Evolutionary conservation across 1,140 invertebrate genomes (phyloP), one percentile per base, ranked within the genome.

Genomic region (Saccostrea echinata): DNA sequence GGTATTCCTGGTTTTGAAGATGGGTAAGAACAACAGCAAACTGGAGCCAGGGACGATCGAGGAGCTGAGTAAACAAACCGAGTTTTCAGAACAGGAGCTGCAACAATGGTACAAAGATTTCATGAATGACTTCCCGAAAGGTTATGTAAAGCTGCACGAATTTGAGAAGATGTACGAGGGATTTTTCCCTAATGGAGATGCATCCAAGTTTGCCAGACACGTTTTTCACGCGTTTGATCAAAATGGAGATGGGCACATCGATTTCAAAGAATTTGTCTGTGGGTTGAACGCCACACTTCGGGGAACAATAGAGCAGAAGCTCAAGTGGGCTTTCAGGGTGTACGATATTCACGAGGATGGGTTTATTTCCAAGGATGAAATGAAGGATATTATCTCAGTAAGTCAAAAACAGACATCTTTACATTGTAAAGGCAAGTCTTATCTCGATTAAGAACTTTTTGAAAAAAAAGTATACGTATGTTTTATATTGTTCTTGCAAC

Each of bases 261-360:
- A 93, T 84, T 94, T 94, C 68, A 84, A 91, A 52, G 93, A 94
- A 82, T 93, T 93, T 82, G 86, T 94, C 13, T 27, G 91, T 13
- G 93, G 91, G 13, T 33, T 94, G 3, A 91, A 90, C 84, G 87
- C 93, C 12, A 91, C 92, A 53, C 90, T 90, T 13, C 89, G 98
- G 84, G 97, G 97, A 1, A 97, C 97, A 6, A 96, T 97, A 0
- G 97, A 98, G 91, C 97, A 98, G 93, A 98, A 98, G 93, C 95
- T 98, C 11, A 97, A 97, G 86, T 98, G 98, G 98, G 97, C 98
- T 6, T 98, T 98, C 93, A 97, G 97, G 1, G 95, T 99, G 18
- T 99, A 98, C 94, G 98, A 99, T 94, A 96, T 98, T 11, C 97
- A 98, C 92, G 97, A 97, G 1, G 97, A 98, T 92, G 97, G 97